These are phyloP conservation scores for Drosophila biarmipes DNA, from an alignment of 1,140 invertebrate genomes.

Conservation along the genomic window DNA sequence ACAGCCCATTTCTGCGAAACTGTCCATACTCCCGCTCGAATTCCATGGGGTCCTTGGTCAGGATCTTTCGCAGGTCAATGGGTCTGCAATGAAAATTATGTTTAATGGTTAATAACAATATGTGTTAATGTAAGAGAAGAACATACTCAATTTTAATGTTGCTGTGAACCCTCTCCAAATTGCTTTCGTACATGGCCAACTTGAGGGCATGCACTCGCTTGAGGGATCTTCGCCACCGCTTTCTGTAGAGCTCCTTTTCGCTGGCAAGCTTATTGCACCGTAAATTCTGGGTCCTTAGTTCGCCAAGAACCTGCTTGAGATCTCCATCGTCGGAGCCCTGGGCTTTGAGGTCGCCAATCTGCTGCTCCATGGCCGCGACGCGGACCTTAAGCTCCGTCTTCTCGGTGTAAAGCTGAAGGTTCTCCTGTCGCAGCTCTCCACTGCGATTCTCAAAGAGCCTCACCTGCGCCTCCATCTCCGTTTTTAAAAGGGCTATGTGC, in stretches of 20 bases:
- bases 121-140: neutral
- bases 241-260: slow-evolving; percentile 67
- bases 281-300: slow-evolving; percentile 53
- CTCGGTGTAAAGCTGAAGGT: slow-evolving; percentile 40
- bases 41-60: slow-evolving; percentile 49
- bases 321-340: slow-evolving; percentile 19
- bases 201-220: slow-evolving; percentile 53
- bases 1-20: slow-evolving; percentile 5
- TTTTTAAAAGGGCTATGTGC: slow-evolving; percentile 44
- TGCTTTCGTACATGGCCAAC: slow-evolving; percentile 49
- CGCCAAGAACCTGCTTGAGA: slow-evolving; percentile 44
- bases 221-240: slow-evolving; percentile 51
- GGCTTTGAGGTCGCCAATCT: slow-evolving; percentile 29
- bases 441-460: slow-evolving; percentile 43
- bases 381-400: slow-evolving; percentile 50
- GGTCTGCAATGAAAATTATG: slow-evolving; percentile 6
- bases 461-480: slow-evolving; percentile 48
- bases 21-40: slow-evolving; percentile 61
- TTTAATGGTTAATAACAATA: too few species aligned
- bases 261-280: slow-evolving; percentile 46
- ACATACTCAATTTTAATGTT: slow-evolving; percentile 22
- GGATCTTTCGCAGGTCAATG: slow-evolving; percentile 43
- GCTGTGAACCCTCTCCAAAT: neutral
- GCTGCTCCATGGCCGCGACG: slow-evolving; percentile 51
- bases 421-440: slow-evolving; percentile 51